Conservation (phyloP, 2,888 invertebrate species). For the Tachina fera region DNA sequence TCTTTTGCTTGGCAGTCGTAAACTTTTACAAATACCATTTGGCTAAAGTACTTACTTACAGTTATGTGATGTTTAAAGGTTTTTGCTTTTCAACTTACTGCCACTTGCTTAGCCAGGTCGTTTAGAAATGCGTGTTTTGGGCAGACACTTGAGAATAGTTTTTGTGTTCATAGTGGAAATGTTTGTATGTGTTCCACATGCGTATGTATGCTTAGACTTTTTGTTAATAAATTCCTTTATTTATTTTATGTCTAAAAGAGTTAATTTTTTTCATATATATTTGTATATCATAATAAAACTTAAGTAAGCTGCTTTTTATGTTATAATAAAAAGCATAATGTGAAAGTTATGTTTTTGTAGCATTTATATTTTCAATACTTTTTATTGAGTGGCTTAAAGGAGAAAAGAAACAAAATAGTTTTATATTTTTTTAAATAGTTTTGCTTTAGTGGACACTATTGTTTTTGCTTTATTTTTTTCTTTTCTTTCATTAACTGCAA, state of each 20-base stretch:
- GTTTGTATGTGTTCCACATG: conserved; percentile 2
- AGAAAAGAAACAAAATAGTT: conserved; percentile 12
- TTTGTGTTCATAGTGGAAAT: conserved; percentile 14
- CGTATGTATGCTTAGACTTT: conserved; percentile 1
- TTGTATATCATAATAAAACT: neutral
- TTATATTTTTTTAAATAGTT: conserved; percentile 1
- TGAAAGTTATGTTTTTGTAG: neutral
- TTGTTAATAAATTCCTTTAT: neutral
- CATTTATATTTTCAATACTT: neutral
- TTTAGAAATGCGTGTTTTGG: conserved; percentile 5
- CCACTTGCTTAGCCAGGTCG: neutral
- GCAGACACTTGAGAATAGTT: neutral
- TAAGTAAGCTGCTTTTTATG: conserved; percentile 35
- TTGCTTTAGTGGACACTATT: conserved; percentile 5
- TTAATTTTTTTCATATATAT: neutral
- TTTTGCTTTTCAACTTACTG: neutral
- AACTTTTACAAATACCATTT: conserved; percentile 35
- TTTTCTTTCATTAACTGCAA: neutral
- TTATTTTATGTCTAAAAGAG: neutral
- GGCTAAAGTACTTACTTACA: conserved; percentile 29
- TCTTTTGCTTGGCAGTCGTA: neutral
- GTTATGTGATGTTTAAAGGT: conserved; percentile 23
- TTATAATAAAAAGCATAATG: neutral
- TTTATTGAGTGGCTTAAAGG: conserved; percentile 22
- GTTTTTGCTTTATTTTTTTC: neutral